These are phyloP conservation scores for Acleris literana DNA, from an alignment of 2,888 invertebrate genomes.

Conservation along the genomic window DNA sequence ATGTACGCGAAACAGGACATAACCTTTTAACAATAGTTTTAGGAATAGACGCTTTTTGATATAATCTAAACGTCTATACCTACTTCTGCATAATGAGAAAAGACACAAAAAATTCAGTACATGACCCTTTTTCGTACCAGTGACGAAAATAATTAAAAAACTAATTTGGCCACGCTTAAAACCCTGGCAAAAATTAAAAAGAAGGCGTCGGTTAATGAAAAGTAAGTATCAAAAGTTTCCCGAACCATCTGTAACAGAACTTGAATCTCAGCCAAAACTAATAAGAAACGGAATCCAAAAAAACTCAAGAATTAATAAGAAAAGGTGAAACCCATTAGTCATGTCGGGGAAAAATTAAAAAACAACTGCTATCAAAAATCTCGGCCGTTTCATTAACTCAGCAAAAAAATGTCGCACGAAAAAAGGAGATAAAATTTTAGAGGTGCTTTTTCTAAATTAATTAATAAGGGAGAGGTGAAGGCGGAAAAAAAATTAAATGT, in stretches of 20 bases:
- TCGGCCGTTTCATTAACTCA: conserved; percentile 73
- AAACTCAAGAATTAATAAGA: conserved; percentile 53
- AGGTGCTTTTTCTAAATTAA: conserved; percentile 77
- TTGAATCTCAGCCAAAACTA: conserved; percentile 35
- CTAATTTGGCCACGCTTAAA: no score
- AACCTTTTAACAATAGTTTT: no score
- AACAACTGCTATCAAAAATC: conserved; percentile 73
- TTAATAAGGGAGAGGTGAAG: conserved; percentile 74
- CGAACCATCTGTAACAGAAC: conserved; percentile 16
- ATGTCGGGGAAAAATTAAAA: conserved; percentile 51
- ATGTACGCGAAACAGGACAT: no score
- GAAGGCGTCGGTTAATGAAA: conserved; percentile 15
- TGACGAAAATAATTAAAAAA: no score
- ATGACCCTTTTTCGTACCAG: no score
- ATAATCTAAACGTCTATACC: no score
- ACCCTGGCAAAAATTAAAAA: background rate
- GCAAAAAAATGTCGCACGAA: conserved; percentile 69
- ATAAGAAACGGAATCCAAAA: conserved; percentile 35
- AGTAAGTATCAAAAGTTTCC: conserved; percentile 14
- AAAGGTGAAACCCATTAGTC: conserved; percentile 61
- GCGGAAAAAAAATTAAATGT: conserved; percentile 79
- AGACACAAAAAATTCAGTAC: no score
- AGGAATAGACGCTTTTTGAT: no score
- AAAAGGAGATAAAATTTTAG: conserved; percentile 77
- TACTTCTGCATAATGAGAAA: no score